These are phyloP conservation scores for Nasonovia ribisnigri DNA, from an alignment of 2,888 invertebrate species.

Conservation along the genomic window DNA sequence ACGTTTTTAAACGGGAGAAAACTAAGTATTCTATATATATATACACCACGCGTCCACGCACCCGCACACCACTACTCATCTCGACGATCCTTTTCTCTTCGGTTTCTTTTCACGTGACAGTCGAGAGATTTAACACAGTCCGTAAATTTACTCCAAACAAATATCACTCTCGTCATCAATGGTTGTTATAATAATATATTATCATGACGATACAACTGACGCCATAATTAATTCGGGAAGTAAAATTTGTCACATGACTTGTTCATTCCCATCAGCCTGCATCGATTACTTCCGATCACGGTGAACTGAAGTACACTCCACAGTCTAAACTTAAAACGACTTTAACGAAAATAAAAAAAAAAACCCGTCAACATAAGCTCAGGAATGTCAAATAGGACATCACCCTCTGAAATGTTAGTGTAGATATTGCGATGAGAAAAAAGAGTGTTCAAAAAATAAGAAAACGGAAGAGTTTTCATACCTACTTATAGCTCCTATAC, in stretches of 20 bases:
- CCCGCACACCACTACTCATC: background rate
- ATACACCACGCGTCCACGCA: background rate
- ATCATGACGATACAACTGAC: background rate
- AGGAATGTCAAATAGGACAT: background rate
- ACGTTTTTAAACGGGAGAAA: background rate
- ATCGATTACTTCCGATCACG: background rate
- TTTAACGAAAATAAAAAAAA: background rate
- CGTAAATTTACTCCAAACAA: background rate
- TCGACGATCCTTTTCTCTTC: background rate
- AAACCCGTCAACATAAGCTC: background rate
- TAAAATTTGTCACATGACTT: background rate
- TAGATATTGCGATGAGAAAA: background rate
- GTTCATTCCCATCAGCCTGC: background rate
- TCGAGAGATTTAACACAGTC: background rate
- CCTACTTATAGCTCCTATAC: background rate
- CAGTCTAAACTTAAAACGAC: background rate
- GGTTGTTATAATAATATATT: background rate
- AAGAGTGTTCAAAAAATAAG: background rate
- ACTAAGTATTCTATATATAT: background rate
- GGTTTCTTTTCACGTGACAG: background rate
- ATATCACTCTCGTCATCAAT: background rate
- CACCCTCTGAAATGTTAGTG: background rate
- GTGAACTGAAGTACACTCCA: background rate
- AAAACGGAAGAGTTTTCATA: background rate
- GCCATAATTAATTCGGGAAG: background rate